Percentiles rank a stretch among this genome's conserved stretches.
These are phyloP conservation scores for Mus pahari DNA, from an alignment of 2,113 vertebrate genomes.

Conservation along the genomic window DNA sequence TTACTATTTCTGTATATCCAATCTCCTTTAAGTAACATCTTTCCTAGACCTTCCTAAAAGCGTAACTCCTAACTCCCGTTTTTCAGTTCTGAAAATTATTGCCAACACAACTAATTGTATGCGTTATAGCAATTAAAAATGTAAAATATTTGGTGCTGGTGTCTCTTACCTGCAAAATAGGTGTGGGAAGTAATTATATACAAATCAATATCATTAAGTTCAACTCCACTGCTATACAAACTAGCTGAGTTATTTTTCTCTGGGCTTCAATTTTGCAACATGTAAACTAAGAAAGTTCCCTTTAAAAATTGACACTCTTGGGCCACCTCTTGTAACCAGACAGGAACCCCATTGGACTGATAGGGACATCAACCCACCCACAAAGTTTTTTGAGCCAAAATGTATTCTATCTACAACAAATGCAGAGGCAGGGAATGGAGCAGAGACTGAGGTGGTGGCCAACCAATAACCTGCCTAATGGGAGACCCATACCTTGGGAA, in stretches of 20 bases:
- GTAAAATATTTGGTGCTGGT: background rate
- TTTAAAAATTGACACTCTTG: background rate
- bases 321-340: background rate
- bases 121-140: background rate
- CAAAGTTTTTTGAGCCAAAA: too few relatives aligned
- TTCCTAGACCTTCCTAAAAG: background rate
- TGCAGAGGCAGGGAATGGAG: too few relatives aligned
- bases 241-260: background rate
- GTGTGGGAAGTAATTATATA: background rate
- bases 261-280: background rate
- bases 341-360: too few relatives aligned
- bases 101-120: background rate
- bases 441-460: too few relatives aligned
- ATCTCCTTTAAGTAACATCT: background rate
- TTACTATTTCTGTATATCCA: background rate
- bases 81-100: background rate
- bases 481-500: too few relatives aligned
- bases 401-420: too few relatives aligned
- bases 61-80: background rate
- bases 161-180: background rate
- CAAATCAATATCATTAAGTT: background rate
- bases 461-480: too few relatives aligned
- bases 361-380: too few relatives aligned
- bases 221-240: background rate
- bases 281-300: background rate